Evolutionary conservation across 2,113 vertebrate species (phyloP).

Genomic region (Elephas maximus): DNA sequence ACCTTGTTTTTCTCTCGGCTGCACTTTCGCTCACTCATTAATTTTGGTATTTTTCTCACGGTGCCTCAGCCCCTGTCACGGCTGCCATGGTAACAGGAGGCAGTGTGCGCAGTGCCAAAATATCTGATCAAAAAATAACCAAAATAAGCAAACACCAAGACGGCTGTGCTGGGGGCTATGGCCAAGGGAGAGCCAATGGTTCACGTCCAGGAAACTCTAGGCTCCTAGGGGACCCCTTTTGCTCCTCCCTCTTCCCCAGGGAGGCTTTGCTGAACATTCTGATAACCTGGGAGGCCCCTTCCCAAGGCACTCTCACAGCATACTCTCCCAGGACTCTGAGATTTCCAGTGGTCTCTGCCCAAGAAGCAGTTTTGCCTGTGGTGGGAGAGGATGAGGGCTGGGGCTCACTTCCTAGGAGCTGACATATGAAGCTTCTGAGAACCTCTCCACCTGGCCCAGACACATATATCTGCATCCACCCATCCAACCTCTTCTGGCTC

Average conservation of each 20-base stretch:
- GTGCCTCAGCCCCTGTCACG: constrained; percentile 92
- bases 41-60: constrained; percentile 94
- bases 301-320: not conserved
- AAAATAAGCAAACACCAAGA: constrained; percentile 91
- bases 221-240: constrained; percentile 43
- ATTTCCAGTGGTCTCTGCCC: not conserved
- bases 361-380: constrained; percentile 27
- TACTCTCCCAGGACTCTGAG: constrained; percentile 48
- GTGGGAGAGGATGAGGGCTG: not conserved
- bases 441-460: not conserved
- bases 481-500: not conserved
- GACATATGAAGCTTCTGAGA: not conserved
- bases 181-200: constrained; percentile 49
- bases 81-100: constrained; percentile 93
- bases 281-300: constrained; percentile 61
- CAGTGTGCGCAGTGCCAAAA: constrained; percentile 91
- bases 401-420: not conserved
- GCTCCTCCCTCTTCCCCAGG: not conserved
- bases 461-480: not conserved
- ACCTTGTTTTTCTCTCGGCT: constrained; percentile 91
- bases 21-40: constrained; percentile 92
- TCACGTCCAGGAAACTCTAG: constrained; percentile 59
- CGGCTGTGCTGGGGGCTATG: constrained; percentile 39
- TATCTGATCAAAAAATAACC: constrained; percentile 94
- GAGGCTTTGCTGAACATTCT: constrained; percentile 65